phyloP scores from a whole-genome alignment of 2,888 invertebrate species.

The Diaprepes abbreviatus region DNA sequence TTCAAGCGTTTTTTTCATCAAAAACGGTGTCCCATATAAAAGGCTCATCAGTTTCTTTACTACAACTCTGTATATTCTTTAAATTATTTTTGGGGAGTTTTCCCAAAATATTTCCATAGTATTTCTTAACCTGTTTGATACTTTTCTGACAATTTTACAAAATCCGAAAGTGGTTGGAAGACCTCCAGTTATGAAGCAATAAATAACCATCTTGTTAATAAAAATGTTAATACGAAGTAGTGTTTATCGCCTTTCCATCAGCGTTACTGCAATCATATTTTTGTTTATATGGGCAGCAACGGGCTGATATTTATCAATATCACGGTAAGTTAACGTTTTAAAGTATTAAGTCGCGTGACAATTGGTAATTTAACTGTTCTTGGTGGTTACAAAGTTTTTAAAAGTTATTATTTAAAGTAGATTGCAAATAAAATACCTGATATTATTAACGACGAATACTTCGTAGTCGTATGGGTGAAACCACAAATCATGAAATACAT shows the following conservation, averaged over 20 bases:
- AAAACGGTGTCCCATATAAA: no score
- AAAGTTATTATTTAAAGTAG: slow-evolving; percentile 10
- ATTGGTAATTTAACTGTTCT: neutral
- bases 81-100: no score
- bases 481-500: no score
- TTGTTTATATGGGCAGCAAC: slow-evolving; percentile 13
- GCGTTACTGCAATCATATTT: slow-evolving; percentile 14
- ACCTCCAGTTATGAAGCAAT: neutral
- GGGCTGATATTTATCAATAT: slow-evolving; percentile 6
- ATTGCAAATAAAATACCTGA: neutral
- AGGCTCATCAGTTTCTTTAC: no score
- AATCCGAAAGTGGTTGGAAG: no score
- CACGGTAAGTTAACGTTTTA: neutral
- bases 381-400: neutral
- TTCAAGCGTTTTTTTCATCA: no score
- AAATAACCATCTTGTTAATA: slow-evolving; percentile 25
- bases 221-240: slow-evolving; percentile 18
- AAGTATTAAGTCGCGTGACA: slow-evolving; percentile 9
- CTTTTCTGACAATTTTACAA: no score
- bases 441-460: no score
- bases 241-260: slow-evolving; percentile 17
- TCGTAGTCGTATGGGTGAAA: no score
- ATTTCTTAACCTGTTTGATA: no score
- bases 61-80: no score
- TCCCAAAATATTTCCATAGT: no score